A percentile compares a stretch with the other conserved stretches of the same genome.
These are phyloP conservation scores for Tokudaia tokunoshimensis DNA, from an alignment of 2,797 vertebrate genomes.

Conservation along the genomic window DNA sequence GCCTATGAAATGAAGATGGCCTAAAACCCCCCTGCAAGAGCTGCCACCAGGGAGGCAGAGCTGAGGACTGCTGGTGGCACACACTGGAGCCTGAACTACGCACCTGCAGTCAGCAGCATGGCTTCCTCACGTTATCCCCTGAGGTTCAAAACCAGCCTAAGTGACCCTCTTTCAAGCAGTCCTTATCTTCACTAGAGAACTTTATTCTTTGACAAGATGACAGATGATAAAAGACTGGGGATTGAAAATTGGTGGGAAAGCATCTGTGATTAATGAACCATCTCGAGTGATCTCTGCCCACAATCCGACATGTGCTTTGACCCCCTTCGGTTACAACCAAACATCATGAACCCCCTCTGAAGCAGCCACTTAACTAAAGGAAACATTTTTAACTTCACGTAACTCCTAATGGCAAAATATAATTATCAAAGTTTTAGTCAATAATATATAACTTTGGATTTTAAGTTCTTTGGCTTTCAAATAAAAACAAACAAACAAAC, in stretches of 20 bases:
- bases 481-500: neutral
- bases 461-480: conserved; percentile 17
- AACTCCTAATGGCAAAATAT: neutral
- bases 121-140: neutral
- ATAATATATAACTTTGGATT: conserved; percentile 10
- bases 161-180: neutral
- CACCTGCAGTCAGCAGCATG: neutral
- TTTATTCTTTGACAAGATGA: neutral
- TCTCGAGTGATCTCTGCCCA: neutral
- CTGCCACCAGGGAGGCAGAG: neutral
- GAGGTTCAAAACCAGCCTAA: neutral
- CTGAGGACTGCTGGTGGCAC: neutral
- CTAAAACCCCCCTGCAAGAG: neutral
- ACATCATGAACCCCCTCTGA: neutral
- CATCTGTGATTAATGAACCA: neutral
- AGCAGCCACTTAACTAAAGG: conserved; percentile 14
- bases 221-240: neutral
- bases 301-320: neutral
- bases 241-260: conserved; percentile 19
- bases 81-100: fast-evolving
- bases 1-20: neutral
- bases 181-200: neutral
- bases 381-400: conserved; percentile 13
- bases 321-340: neutral
- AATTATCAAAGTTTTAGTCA: neutral